These are phyloP conservation scores for Centroberyx gerrardi DNA, from an alignment of 2,797 vertebrate species.

Conservation along the genomic window DNA sequence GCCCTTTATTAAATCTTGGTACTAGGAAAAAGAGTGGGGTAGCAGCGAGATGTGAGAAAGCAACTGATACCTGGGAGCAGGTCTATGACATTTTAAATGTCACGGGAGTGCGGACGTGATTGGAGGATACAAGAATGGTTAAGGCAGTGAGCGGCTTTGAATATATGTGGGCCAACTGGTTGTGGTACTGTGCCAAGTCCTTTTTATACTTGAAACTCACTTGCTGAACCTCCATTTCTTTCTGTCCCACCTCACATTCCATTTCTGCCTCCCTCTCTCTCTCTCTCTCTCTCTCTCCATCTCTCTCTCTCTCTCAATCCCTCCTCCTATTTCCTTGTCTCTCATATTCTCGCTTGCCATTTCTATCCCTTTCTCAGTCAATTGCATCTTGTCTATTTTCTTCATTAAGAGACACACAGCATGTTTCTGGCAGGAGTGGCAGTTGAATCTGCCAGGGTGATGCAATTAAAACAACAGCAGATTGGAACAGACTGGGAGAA, in stretches of 20 bases:
- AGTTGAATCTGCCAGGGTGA: slow-evolving; percentile 76
- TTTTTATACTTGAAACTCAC: slow-evolving; percentile 9
- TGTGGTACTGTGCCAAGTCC: no score
- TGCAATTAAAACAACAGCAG: slow-evolving; percentile 85
- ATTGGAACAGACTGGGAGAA: slow-evolving; percentile 83
- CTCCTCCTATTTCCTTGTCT: slow-evolving; percentile 14
- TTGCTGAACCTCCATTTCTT: neutral
- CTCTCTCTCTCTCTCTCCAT: neutral
- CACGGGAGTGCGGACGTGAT: slow-evolving; percentile 19
- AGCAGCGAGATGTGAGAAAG: slow-evolving; percentile 15
- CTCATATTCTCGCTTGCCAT: slow-evolving; percentile 36
- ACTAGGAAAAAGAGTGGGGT: slow-evolving; percentile 13
- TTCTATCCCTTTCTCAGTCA: slow-evolving; percentile 58
- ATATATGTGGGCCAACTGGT: neutral
- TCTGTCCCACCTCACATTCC: slow-evolving; percentile 1
- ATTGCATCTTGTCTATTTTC: slow-evolving; percentile 75
- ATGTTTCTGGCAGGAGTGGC: slow-evolving; percentile 79
- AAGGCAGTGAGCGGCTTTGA: slow-evolving; percentile 5
- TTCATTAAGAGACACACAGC: slow-evolving; percentile 81
- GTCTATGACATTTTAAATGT: slow-evolving; percentile 48
- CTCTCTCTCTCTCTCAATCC: neutral
- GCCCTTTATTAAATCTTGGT: slow-evolving; percentile 45
- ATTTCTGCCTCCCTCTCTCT: neutral
- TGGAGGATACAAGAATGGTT: slow-evolving; percentile 14
- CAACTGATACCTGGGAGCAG: slow-evolving; percentile 23